Percentiles rank a stretch among this genome's conserved stretches.
Conservation (phyloP, 2,888 invertebrate species). For the Ophion ventricosus region DNA sequence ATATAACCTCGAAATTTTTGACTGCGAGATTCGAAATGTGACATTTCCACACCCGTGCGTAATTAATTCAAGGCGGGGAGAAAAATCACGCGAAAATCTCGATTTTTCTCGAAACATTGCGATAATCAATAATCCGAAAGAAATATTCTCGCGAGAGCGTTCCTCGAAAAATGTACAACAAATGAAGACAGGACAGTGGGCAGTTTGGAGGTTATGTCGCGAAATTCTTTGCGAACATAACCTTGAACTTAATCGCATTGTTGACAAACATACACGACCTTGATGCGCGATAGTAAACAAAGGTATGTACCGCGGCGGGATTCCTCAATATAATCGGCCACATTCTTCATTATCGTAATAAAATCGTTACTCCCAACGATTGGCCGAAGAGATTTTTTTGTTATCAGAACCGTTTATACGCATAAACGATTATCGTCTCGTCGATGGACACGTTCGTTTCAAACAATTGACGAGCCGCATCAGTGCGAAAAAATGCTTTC, state of each 20-base stretch:
- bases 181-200: neutral
- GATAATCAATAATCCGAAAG: neutral
- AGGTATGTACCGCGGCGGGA: neutral
- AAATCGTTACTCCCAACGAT: neutral
- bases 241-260: slow-evolving; percentile 11
- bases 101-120: neutral
- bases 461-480: neutral
- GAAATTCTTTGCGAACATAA: neutral
- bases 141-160: neutral
- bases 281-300: slow-evolving; percentile 5
- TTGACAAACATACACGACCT: slow-evolving; percentile 39
- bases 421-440: neutral
- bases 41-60: neutral
- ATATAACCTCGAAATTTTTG: neutral
- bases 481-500: slow-evolving; percentile 53
- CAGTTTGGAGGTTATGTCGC: neutral
- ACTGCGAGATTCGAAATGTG: neutral
- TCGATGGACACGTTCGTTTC: neutral
- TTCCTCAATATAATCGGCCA: neutral
- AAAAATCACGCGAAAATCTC: neutral
- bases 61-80: neutral
- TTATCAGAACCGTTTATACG: neutral
- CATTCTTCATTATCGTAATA: neutral
- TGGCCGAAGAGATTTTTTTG: too few species aligned
- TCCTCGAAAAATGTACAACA: neutral